phyloP scores from a whole-genome alignment of 2,797 vertebrate genomes.

The Kryptopterus vitreolus region DNA sequence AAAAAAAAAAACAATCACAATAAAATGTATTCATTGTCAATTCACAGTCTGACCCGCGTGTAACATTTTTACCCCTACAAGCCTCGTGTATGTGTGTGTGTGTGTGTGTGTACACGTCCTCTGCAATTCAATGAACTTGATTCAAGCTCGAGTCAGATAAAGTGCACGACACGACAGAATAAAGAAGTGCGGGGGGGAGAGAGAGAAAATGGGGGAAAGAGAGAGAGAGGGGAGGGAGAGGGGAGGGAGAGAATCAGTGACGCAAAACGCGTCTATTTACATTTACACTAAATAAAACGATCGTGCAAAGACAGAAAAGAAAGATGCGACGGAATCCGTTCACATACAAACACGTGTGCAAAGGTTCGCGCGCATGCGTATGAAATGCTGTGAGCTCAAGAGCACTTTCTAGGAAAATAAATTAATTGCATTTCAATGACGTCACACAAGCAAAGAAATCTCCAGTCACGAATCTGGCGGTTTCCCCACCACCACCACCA shows the following conservation, averaged over 20 bases:
- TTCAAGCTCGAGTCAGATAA: conserved; percentile 25
- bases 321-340: conserved; percentile 10
- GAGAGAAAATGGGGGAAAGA: too few relatives aligned
- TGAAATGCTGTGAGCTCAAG: conserved; percentile 36
- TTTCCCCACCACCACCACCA: too few relatives aligned
- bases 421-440: neutral
- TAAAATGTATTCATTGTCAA: conserved; percentile 62
- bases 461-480: neutral
- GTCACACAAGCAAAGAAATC: neutral
- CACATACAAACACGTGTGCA: conserved; percentile 6
- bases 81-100: neutral
- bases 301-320: conserved; percentile 18
- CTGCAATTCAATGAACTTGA: neutral
- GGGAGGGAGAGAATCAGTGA: neutral
- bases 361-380: conserved; percentile 42
- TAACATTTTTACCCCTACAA: conserved; percentile 50
- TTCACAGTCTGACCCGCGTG: conserved; percentile 54
- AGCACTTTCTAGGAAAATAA: conserved; percentile 30
- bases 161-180: conserved; percentile 45
- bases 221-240: too few relatives aligned
- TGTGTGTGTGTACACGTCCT: neutral
- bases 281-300: conserved; percentile 44
- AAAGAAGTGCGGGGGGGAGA: neutral
- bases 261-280: conserved; percentile 53
- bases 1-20: too few relatives aligned